Base-by-base conservation (phyloP, 1,140 invertebrate species). In the Bombus cullumanus region DNA sequence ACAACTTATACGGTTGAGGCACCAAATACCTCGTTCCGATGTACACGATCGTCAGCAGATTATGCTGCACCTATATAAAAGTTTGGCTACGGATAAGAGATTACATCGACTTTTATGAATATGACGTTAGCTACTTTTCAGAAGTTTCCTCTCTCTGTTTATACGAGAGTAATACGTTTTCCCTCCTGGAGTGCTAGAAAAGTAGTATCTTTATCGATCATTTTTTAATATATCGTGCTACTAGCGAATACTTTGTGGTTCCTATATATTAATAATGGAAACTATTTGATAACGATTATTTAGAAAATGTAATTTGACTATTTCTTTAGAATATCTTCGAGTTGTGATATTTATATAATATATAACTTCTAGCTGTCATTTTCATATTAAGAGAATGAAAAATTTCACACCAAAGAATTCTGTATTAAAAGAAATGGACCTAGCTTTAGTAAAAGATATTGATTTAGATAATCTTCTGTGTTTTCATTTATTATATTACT, bases 11-110 rank as follows among this genome's bases (percentile, higher is more conserved):
- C 13, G 53, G 34, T 18, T n/a, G 25, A 76, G 37, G 53, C 10
- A 76, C 13, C 53, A 39, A 76, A 59, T 76, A 76, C 25, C 74
- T 28, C 74, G 34, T 76, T 76, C 12, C 53, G 74, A 76, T 59
- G 15, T 39, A 39, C 74, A 37, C 53, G 73, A 76, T 76, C 47
- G 53, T 76, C 34, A 25, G 22, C 34, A 53, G 74, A 76, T 76
- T 76, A 76, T 59, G 34, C 34, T 15, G 8, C 28, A 28, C 12
- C 74, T 37, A 31, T n/a, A 37, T 28, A 39, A 59, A 59, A 76
- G 53, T 76, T 76, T 76, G 53, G 53, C 57, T 28, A 59, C 12
- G 53, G 53, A 18, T 76, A 76, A 76, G 53, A 76, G 74, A 76
- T 76, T 59, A 53, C 25, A 76, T 76, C 53, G 74, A 59, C 57